Base-by-base conservation (phyloP, 2,888 invertebrate species). In the Dicranocentrus wangi region DNA sequence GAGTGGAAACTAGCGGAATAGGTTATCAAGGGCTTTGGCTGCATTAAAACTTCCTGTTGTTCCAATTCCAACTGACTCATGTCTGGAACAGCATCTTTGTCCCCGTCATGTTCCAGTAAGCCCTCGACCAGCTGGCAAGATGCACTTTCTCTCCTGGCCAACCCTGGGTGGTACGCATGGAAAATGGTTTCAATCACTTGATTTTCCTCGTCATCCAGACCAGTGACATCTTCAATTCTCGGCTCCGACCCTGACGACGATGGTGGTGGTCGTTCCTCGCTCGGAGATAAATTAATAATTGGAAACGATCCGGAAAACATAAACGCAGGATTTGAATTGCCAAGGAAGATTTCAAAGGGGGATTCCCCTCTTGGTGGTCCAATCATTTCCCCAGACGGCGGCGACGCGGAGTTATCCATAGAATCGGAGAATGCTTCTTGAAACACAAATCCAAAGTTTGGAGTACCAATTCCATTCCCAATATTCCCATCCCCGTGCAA, bases 181-280 rank as follows among this genome's bases (percentile, higher is more conserved):
- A 70, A 70, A 17, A 58, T 1, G 19, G 70, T 70, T 25, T 70
- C 32, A 17, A 55, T 53, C 13, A 51, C 53, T 63, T 63, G 19
- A 63, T n/a, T 21, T 7, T 53, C 58, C 15, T 27, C 17, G n/a
- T 51, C 39, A 55, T 58, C 42, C 15, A 58, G 55, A 7, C 61
- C 72, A 7, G 72, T 72, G 8, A 72, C 72, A 61, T 72, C 72
- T 43, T 47, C 72, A 21, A 72, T 61, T 17, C 61, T 42, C 1
- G 61, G 61, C 3, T 47, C 60, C 1, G 53, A 53, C 2, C 17
- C 17, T 15, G 23, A 8, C 23, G 65, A 25, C 15, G n/a, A 65
- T n/a, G 13, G 17, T n/a, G n/a, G 10, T 32, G 32, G 32, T 32
- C 10, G 32, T 32, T n/a, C n/a, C n/a, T n/a, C n/a, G n/a, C n/a